A percentile compares a stretch with the other conserved stretches of the same genome.
Evolutionary conservation across 1,140 invertebrate species (phyloP).

Genomic region (Psix sp.): DNA sequence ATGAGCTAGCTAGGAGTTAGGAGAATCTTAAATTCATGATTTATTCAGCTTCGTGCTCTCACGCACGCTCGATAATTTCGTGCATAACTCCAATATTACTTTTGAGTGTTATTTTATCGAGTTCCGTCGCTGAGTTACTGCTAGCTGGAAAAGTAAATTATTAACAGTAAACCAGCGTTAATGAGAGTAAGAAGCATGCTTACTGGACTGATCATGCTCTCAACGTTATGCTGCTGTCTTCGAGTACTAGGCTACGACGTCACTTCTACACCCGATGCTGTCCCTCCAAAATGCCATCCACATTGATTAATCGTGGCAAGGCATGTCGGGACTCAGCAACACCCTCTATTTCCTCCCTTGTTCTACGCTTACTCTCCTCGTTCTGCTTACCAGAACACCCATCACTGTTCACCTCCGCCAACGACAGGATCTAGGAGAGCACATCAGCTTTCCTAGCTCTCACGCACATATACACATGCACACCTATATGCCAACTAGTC

Average conservation of each 20-base stretch:
- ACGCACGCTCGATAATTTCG: constrained; percentile 23
- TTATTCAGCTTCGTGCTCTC: constrained; percentile 27
- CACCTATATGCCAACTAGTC: constrained; percentile 42
- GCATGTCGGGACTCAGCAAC: constrained; percentile 71
- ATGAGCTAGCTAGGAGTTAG: constrained; percentile 55
- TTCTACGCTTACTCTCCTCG: constrained; percentile 45
- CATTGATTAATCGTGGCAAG: constrained; percentile 73
- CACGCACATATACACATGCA: too few relatives aligned
- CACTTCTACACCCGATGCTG: constrained; percentile 60
- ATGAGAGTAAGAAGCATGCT: constrained; percentile 6
- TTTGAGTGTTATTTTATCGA: constrained; percentile 25
- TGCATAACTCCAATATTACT: constrained; percentile 25
- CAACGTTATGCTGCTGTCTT: constrained; percentile 39
- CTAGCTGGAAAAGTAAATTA: too few relatives aligned
- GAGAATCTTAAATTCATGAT: constrained; percentile 58
- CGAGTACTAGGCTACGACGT: constrained; percentile 59
- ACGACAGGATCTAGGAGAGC: constrained; percentile 56
- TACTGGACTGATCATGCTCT: too few relatives aligned
- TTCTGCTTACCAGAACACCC: constrained; percentile 57
- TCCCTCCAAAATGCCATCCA: constrained; percentile 68
- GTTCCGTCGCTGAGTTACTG: constrained; percentile 9
- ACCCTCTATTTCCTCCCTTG: constrained; percentile 71
- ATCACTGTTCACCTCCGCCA: constrained; percentile 61
- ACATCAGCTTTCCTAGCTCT: constrained; percentile 49
- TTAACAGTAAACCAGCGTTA: too few relatives aligned